These are phyloP conservation scores for Urocynchramus pylzowi DNA, from an alignment of 2,113 vertebrate genomes.

Conservation along the genomic window DNA sequence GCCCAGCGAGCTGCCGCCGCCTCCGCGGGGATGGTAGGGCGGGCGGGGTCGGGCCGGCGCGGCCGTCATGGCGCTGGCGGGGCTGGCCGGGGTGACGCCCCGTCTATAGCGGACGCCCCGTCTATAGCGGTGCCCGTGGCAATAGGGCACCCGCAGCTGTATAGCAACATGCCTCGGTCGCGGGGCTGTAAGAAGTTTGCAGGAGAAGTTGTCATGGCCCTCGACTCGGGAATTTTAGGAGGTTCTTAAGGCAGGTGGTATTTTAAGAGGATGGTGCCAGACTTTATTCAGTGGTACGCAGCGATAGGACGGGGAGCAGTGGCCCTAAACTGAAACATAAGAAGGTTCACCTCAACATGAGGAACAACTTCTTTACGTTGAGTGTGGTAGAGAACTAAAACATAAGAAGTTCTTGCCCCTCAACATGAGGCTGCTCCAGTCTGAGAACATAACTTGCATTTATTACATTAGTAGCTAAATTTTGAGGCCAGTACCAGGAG, in stretches of 20 bases:
- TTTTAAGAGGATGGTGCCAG: neutral
- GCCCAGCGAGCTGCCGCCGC: no score
- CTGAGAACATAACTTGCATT: neutral
- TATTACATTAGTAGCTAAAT: neutral
- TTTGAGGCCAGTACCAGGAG: neutral
- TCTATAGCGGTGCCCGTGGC: neutral
- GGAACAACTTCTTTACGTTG: neutral
- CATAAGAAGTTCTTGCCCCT: neutral
- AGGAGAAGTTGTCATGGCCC: neutral
- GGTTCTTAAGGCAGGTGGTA: no score
- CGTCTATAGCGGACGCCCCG: neutral
- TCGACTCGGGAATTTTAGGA: neutral
- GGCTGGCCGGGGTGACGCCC: neutral
- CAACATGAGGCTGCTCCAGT: neutral
- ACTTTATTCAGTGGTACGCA: neutral
- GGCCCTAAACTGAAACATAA: neutral
- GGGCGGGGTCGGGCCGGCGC: neutral
- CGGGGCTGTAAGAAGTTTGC: accelerated
- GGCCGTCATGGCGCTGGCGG: neutral
- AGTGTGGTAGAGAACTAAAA: neutral
- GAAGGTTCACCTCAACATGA: neutral
- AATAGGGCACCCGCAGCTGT: accelerated
- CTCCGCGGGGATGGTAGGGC: neutral
- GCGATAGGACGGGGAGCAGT: neutral
- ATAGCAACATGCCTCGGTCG: accelerated